phyloP scores from a whole-genome alignment of 2,797 vertebrate species.

The Galaxias olidus region DNA sequence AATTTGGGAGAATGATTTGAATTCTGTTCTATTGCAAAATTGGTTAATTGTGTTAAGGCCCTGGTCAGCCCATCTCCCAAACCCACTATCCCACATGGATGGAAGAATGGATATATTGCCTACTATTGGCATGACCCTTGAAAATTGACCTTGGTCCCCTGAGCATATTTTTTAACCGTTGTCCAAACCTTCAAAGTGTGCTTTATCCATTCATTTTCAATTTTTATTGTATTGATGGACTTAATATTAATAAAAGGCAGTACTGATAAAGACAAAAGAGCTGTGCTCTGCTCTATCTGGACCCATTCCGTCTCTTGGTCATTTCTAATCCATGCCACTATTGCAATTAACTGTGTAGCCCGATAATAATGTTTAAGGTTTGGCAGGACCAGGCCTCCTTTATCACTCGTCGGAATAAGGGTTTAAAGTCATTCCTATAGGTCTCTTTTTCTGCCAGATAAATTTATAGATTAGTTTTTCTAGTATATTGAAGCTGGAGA shows the following conservation, averaged over 20 bases:
- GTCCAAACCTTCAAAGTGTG: not conserved
- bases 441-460: not conserved
- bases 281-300: not conserved
- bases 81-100: not conserved
- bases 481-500: too few relatives aligned
- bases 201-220: constrained; percentile 6
- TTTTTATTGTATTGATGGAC: not conserved
- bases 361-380: constrained; percentile 6
- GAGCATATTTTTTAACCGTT: not conserved
- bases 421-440: not conserved
- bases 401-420: not conserved
- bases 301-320: not conserved
- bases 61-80: not conserved
- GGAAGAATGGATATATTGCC: not conserved
- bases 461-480: not conserved
- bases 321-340: not conserved
- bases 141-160: not conserved
- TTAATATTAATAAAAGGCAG: constrained; percentile 2
- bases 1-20: not conserved
- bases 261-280: not conserved
- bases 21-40: not conserved
- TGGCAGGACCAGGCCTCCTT: not conserved
- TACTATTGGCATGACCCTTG: not conserved
- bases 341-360: not conserved
- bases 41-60: constrained; percentile 1